Base-by-base conservation (phyloP, 1,140 invertebrate genomes). In the Diploscapter pachys region DNA sequence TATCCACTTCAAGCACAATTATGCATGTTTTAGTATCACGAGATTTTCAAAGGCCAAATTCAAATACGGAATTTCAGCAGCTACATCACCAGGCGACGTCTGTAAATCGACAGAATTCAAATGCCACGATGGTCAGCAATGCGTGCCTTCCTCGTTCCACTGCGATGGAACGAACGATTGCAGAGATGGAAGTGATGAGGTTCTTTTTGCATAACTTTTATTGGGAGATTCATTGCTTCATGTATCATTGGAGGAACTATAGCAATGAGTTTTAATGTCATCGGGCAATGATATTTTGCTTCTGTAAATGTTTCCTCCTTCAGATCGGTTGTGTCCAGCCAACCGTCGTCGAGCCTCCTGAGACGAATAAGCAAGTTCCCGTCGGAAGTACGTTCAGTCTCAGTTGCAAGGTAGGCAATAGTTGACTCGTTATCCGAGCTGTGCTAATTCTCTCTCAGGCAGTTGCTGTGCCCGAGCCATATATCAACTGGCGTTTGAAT, bases 401-500 rank as follows among this genome's bases (percentile, higher is more conserved):
- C 48, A 90, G 89, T 4, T 99, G 96, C 83, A 74, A 74, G 66
- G 66, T 68, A 68, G 63, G 31, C 8, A 2, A 31, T 65, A 8
- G 13, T 9, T 65, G 8, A 65, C 31, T 31, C 31, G 31, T 31
- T 31, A 31, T 31, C 31, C 31, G 31, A 31, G 31, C 31, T 31
- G 31, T 31, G 6, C 51, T 6, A 5, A 64, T 8, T 31, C 63
- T 64, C 63, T 6, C 1, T 53, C 48, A 90, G 50, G 94, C 94
- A 0, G 89, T 92, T 3, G 96, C 95, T 63, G 90, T 93, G 0
- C 96, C 96, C 0, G 90, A 89, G 0, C 95, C 96, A 0, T 90
- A 93, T 64, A 93, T 99, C 73, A 91, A 92, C 48, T 99, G 96
- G 95, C 90, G 95, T 69, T 88, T 94, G 2, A 98, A 99, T 87